Evolutionary conservation across 2,797 vertebrate species (phyloP).

Genomic region (Manis javanica): DNA sequence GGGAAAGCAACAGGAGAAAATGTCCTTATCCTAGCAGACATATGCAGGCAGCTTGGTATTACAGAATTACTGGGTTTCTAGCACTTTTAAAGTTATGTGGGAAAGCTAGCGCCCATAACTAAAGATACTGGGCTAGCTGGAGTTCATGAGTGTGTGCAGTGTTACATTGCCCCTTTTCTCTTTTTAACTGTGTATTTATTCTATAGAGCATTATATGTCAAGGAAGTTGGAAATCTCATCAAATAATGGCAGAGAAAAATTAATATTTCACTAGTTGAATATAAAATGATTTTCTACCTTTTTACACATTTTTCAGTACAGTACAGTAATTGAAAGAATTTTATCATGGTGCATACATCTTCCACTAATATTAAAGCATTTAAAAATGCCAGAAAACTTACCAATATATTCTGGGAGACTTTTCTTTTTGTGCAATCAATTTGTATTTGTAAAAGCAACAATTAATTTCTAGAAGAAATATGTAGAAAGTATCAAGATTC

Average conservation of each 20-base stretch:
- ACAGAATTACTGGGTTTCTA: not conserved
- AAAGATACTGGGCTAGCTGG: not conserved
- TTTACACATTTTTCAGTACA: not conserved
- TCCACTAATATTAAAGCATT: not conserved
- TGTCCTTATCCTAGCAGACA: not conserved
- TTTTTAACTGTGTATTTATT: not conserved
- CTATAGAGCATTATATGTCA: not conserved
- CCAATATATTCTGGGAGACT: not conserved
- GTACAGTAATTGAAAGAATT: not conserved
- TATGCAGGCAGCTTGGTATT: not conserved
- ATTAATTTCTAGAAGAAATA: slow-evolving; percentile 46
- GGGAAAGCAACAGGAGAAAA: not conserved
- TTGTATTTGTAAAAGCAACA: not conserved
- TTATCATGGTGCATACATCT: not conserved
- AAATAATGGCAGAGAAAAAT: not conserved
- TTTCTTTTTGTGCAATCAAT: not conserved
- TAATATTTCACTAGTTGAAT: slow-evolving; percentile 6
- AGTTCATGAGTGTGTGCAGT: rapidly evolving
- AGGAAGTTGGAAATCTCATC: not conserved
- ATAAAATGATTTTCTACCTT: not conserved
- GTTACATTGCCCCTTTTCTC: not conserved
- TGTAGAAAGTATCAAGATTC: not conserved
- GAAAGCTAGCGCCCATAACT: not conserved
- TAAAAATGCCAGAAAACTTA: not conserved
- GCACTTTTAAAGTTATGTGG: not conserved